These are phyloP conservation scores for Pseudotriccus pelzelni DNA, from an alignment of 2,797 vertebrate species.

Conservation along the genomic window DNA sequence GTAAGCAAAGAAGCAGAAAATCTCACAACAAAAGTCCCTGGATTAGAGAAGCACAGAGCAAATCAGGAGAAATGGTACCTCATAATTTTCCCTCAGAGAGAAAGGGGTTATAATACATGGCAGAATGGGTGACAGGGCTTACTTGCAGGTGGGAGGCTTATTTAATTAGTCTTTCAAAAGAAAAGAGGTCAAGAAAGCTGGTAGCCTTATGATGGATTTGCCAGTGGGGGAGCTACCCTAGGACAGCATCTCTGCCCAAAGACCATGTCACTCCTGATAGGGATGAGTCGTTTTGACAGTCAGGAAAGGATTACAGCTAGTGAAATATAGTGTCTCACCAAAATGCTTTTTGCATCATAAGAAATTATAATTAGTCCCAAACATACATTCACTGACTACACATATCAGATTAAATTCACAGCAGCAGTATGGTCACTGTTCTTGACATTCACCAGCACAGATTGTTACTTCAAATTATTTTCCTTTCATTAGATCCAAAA, in stretches of 20 bases:
- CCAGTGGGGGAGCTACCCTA: not conserved
- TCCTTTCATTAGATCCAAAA: not conserved
- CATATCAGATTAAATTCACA: not conserved
- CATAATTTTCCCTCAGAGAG: not conserved
- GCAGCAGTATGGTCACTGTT: not conserved
- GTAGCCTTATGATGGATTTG: not conserved
- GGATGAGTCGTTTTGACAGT: not conserved
- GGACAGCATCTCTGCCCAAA: not conserved
- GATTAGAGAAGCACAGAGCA: not conserved
- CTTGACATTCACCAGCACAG: not conserved
- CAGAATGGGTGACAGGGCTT: not conserved
- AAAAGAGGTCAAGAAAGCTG: not conserved
- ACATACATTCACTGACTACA: not conserved
- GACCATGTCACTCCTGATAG: not conserved
- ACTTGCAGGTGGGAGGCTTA: not conserved
- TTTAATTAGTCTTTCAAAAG: not conserved
- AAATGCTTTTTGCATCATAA: not conserved
- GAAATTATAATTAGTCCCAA: not conserved
- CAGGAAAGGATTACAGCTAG: not conserved
- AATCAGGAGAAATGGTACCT: not conserved
- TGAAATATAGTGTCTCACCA: not conserved
- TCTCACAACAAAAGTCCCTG: not conserved
- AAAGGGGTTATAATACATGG: not conserved
- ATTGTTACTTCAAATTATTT: slow-evolving; percentile 20
- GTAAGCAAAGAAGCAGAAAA: not conserved